Evolutionary conservation across 2,888 invertebrate genomes (phyloP).

Genomic region (Mesoligia furuncula): DNA sequence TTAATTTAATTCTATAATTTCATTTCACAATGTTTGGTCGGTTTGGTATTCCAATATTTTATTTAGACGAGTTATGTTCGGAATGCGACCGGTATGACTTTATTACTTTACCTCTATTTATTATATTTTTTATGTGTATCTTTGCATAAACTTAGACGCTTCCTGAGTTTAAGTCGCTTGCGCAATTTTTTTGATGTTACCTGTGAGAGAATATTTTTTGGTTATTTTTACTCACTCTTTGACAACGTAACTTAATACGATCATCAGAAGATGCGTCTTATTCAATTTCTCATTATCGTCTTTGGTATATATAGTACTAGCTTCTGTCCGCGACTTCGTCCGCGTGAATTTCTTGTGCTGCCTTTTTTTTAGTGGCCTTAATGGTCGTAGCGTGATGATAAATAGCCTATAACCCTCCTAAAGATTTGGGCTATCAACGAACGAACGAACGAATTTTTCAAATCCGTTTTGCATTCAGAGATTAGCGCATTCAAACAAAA

Average conservation of each 20-base stretch:
- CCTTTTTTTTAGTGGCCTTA: too few relatives aligned
- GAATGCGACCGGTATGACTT: slow-evolving; percentile 51
- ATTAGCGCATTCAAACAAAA: too few relatives aligned
- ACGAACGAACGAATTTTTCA: too few relatives aligned
- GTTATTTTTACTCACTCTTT: not conserved
- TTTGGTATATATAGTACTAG: too few relatives aligned
- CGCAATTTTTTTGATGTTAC: not conserved
- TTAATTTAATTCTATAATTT: slow-evolving; percentile 55
- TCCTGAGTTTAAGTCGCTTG: not conserved
- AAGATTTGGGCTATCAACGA: too few relatives aligned
- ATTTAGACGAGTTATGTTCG: slow-evolving; percentile 48
- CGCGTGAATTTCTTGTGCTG: too few relatives aligned
- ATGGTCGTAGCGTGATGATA: too few relatives aligned
- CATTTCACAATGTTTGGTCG: slow-evolving; percentile 54
- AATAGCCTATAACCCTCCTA: too few relatives aligned
- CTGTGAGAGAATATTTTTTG: not conserved
- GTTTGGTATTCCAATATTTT: slow-evolving; percentile 51
- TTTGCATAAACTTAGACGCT: slow-evolving; percentile 35
- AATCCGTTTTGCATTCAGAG: too few relatives aligned
- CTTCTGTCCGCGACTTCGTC: too few relatives aligned
- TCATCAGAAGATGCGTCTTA: too few relatives aligned
- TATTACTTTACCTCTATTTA: slow-evolving; percentile 46
- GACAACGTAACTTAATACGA: not conserved
- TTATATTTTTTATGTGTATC: slow-evolving; percentile 31
- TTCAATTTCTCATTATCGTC: too few relatives aligned